Conservation (phyloP, 2,888 invertebrate species). For the Acanthosepion pharaonis region DNA sequence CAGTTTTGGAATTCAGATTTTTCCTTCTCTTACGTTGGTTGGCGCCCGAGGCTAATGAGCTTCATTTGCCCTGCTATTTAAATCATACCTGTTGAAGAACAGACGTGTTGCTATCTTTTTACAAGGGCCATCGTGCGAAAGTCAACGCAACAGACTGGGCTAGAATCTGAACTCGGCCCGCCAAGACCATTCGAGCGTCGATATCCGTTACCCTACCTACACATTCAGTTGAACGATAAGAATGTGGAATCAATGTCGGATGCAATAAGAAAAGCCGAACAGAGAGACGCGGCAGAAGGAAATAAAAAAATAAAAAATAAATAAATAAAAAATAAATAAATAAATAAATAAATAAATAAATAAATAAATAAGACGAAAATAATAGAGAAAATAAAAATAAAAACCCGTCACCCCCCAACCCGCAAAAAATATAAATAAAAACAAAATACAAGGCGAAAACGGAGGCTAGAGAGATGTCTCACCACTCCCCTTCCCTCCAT, state of each 20-base stretch:
- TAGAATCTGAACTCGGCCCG: too few species aligned
- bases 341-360: background rate
- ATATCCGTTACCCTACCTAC: too few species aligned
- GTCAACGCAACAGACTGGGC: too few species aligned
- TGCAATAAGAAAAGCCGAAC: background rate
- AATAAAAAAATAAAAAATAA: background rate
- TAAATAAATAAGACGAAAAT: background rate
- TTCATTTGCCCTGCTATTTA: too few species aligned
- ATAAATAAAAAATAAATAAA: background rate
- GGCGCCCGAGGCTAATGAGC: too few species aligned
- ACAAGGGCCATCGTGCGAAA: too few species aligned
- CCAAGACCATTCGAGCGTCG: too few species aligned
- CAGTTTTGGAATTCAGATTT: too few species aligned
- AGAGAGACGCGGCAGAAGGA: background rate
- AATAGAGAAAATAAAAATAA: background rate
- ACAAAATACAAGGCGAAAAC: background rate
- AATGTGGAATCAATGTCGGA: background rate
- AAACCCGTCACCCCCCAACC: background rate
- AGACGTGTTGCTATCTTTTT: too few species aligned
- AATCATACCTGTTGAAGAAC: too few species aligned
- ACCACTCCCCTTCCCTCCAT: accelerated
- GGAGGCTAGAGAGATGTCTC: background rate
- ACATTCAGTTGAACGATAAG: too few species aligned
- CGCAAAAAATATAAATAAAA: background rate
- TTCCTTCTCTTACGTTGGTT: too few species aligned